These are phyloP conservation scores for Diachasmimorpha longicaudata DNA, from an alignment of 1,140 invertebrate genomes.

Conservation along the genomic window DNA sequence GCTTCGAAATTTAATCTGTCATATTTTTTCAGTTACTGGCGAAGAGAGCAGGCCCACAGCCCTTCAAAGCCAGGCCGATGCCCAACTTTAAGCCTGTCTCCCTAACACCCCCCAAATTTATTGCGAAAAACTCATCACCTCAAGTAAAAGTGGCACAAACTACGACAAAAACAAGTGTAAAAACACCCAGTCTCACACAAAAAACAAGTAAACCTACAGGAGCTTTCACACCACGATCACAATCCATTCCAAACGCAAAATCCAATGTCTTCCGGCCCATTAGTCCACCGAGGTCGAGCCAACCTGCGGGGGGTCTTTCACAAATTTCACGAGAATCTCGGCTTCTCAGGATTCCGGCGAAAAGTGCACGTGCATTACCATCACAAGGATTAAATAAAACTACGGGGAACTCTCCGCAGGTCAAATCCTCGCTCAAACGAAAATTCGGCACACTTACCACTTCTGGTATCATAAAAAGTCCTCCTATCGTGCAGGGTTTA, in stretches of 20 bases:
- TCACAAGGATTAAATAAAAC: not conserved
- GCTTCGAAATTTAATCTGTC: too few relatives aligned
- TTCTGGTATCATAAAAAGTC: not conserved
- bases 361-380: not conserved
- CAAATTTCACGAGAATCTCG: not conserved
- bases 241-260: not conserved
- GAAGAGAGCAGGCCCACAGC: not conserved
- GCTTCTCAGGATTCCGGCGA: not conserved
- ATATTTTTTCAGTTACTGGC: not conserved
- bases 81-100: not conserved
- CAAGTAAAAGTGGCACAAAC: not conserved
- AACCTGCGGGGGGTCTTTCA: not conserved
- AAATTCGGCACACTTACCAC: not conserved
- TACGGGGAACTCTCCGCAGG: not conserved
- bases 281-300: not conserved
- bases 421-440: not conserved
- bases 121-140: not conserved
- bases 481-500: not conserved
- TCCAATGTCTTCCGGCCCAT: not conserved
- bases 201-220: too few relatives aligned
- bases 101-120: not conserved
- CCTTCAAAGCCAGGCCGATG: not conserved
- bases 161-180: too few relatives aligned
- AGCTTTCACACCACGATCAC: too few relatives aligned
- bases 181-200: too few relatives aligned